These are phyloP conservation scores for Pseudomugil tenellus DNA, from an alignment of 2,797 vertebrate species.

Conservation along the genomic window DNA sequence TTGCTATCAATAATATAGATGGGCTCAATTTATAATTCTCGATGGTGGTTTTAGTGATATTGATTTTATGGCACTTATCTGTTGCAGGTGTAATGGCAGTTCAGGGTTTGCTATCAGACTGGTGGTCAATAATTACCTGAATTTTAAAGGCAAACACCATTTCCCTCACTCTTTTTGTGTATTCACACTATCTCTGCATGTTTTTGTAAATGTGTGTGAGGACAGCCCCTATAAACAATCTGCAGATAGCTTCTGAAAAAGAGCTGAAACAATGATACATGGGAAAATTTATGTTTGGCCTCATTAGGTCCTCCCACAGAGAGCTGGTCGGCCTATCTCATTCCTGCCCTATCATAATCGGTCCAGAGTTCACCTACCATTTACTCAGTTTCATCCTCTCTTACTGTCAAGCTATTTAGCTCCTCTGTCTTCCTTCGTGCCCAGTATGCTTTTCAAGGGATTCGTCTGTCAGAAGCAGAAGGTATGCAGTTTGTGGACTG, in stretches of 20 bases:
- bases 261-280: constrained; percentile 31
- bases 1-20: constrained; percentile 24
- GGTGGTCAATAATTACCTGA: constrained; percentile 70
- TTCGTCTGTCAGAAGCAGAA: constrained; percentile 23
- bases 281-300: constrained; percentile 53
- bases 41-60: constrained; percentile 25
- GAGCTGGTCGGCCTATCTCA: constrained; percentile 47
- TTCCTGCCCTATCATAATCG: constrained; percentile 43
- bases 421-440: background rate
- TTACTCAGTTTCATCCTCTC: constrained; percentile 34
- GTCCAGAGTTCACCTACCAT: constrained; percentile 79
- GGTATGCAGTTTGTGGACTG: constrained; percentile 38
- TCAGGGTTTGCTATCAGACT: constrained; percentile 45
- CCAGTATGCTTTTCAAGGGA: constrained; percentile 19
- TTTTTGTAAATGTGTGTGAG: constrained; percentile 13
- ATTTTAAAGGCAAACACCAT: constrained; percentile 46
- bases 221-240: constrained; percentile 19
- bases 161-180: constrained; percentile 30
- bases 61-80: constrained; percentile 68
- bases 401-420: constrained; percentile 31
- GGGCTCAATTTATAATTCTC: constrained; percentile 40
- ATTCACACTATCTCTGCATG: constrained; percentile 18
- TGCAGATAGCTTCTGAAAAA: constrained; percentile 33
- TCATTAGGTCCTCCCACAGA: constrained; percentile 64
- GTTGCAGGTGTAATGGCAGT: constrained; percentile 44